Percentiles rank a stretch among this genome's conserved stretches.
Evolutionary conservation across 2,113 vertebrate species (phyloP).

Genomic region (Alexandromys fortis): DNA sequence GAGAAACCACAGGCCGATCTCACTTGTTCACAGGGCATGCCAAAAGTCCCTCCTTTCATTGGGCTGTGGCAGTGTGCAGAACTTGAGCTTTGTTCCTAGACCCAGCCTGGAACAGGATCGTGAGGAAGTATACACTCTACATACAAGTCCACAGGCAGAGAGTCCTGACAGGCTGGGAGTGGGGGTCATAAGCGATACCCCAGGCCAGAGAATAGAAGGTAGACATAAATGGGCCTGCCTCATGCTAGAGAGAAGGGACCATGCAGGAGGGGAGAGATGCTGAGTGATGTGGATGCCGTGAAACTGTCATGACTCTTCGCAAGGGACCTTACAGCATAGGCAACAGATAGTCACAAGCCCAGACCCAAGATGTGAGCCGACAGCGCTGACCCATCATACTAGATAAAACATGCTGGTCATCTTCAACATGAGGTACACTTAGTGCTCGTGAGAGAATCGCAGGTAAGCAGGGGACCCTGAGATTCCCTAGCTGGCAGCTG

Average conservation of each 20-base stretch:
- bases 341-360: neutral
- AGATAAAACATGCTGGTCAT: neutral
- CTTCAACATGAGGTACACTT: neutral
- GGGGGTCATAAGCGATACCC: neutral
- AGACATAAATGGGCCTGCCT: neutral
- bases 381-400: neutral
- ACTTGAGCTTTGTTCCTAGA: neutral
- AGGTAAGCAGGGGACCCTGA: neutral
- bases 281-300: neutral
- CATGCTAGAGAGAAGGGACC: neutral
- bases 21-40: fast-evolving
- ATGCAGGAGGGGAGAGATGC: neutral
- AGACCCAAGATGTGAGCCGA: neutral
- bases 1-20: neutral
- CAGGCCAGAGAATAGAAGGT: neutral
- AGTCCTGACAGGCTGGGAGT: neutral
- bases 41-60: fast-evolving
- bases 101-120: neutral
- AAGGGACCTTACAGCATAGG: neutral
- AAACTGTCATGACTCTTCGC: neutral
- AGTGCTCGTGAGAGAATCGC: neutral
- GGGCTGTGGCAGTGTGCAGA: fast-evolving
- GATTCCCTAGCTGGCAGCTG: neutral
- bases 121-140: neutral
- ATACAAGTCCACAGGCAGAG: neutral